Percentiles rank a stretch among this genome's conserved stretches.
These are phyloP conservation scores for Chrysina gloriosa DNA, from an alignment of 2,888 invertebrate species.

Conservation along the genomic window DNA sequence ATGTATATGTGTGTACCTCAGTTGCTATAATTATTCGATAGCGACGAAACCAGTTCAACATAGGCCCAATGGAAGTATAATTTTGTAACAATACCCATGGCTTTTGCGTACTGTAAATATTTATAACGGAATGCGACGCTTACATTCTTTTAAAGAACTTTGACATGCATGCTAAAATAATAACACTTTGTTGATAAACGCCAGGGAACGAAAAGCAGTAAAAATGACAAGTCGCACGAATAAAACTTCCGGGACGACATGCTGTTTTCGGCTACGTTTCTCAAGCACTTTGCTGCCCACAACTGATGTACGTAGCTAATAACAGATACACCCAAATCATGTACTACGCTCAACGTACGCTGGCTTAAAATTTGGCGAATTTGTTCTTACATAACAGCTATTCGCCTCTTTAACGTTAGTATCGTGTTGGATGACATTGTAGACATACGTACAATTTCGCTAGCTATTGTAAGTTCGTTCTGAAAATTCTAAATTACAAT, in stretches of 20 bases:
- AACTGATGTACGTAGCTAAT: constrained; percentile 17
- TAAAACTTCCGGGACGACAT: constrained; percentile 20
- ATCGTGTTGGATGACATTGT: constrained; percentile 20
- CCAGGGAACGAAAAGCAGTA: too few species aligned
- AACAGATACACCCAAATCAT: constrained; percentile 20
- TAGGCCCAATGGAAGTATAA: too few species aligned
- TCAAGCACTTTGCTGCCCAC: neutral
- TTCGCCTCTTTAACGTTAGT: constrained; percentile 15
- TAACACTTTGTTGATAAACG: too few species aligned
- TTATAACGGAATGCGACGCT: too few species aligned
- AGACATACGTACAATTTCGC: constrained; percentile 6
- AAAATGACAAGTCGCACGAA: neutral
- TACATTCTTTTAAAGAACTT: too few species aligned
- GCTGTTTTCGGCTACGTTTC: constrained; percentile 1
- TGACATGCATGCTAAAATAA: too few species aligned
- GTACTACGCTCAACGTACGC: neutral
- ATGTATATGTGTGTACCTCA: too few species aligned
- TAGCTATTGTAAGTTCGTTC: constrained; percentile 23
- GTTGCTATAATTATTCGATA: too few species aligned
- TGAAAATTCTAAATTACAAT: constrained; percentile 42
- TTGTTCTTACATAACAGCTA: constrained; percentile 18
- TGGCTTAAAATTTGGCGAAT: constrained; percentile 23
- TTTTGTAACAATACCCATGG: too few species aligned
- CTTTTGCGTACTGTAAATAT: too few species aligned
- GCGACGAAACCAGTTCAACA: too few species aligned